Conservation (phyloP, 2,797 vertebrate species). For the Falco rusticolus region DNA sequence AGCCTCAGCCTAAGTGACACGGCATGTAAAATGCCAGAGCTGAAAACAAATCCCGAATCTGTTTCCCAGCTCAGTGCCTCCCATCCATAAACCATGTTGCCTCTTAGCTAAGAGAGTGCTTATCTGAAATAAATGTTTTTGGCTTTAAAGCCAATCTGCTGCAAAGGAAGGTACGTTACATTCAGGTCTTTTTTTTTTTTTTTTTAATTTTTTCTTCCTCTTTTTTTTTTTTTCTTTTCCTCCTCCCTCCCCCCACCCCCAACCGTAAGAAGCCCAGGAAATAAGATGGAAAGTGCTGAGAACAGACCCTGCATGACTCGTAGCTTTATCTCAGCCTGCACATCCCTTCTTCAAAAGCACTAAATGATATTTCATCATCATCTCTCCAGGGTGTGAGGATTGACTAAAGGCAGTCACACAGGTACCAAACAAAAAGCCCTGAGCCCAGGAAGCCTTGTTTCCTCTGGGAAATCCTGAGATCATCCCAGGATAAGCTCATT, state of each 20-base stretch:
- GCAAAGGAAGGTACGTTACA: not conserved
- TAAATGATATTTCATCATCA: not conserved
- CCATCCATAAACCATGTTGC: not conserved
- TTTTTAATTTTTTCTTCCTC: accelerated
- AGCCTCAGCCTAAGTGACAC: not conserved
- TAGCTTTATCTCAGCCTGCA: not conserved
- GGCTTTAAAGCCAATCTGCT: not conserved
- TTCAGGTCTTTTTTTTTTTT: not conserved
- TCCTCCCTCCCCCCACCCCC: not conserved
- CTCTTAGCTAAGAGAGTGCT: not conserved
- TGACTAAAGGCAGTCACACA: not conserved
- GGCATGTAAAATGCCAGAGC: not conserved
- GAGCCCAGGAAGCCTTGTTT: not conserved
- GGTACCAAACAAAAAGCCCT: not conserved
- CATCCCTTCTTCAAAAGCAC: not conserved
- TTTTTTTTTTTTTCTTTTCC: not conserved
- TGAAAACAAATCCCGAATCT: not conserved
- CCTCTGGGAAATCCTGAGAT: not conserved
- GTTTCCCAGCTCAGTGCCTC: not conserved
- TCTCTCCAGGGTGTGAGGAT: not conserved
- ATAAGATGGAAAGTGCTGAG: not conserved
- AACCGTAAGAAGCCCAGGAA: not conserved
- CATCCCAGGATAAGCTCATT: not conserved
- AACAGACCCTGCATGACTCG: not conserved
- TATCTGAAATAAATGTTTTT: not conserved